phyloP scores from a whole-genome alignment of 2,888 invertebrate genomes.

The Chaetogeoica ovagalla region DNA sequence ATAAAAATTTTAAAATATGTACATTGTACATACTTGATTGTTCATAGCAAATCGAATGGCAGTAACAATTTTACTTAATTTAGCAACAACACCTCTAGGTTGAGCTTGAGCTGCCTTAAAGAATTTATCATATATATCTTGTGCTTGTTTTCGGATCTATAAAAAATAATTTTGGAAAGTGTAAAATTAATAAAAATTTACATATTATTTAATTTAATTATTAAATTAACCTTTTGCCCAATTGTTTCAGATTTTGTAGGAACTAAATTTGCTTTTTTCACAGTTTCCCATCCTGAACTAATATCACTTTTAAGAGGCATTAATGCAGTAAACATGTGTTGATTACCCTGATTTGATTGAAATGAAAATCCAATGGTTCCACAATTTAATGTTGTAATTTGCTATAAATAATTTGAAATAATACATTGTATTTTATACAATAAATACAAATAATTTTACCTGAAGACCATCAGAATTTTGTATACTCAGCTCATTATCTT shows the following conservation, averaged over 20 bases:
- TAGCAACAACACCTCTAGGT: constrained; percentile 90
- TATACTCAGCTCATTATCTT: constrained; percentile 88
- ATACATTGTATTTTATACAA: background rate
- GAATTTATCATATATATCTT: constrained; percentile 80
- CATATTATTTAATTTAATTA: no score
- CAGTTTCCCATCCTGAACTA: constrained; percentile 77
- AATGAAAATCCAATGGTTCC: constrained; percentile 96
- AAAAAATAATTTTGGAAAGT: constrained; percentile 55
- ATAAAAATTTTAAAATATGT: background rate
- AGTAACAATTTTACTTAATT: constrained; percentile 80
- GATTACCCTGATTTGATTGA: constrained; percentile 94
- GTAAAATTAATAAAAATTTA: background rate
- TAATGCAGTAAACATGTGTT: constrained; percentile 95
- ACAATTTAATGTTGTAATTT: constrained; percentile 86
- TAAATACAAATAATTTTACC: constrained; percentile 57
- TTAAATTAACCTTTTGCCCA: constrained; percentile 70
- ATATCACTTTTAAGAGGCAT: constrained; percentile 84
- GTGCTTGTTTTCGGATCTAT: constrained; percentile 72
- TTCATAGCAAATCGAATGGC: constrained; percentile 76
- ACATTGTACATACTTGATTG: constrained; percentile 69
- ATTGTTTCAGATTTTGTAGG: constrained; percentile 82
- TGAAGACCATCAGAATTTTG: constrained; percentile 95
- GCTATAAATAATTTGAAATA: constrained; percentile 57
- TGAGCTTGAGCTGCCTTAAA: constrained; percentile 90
- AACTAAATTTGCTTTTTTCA: constrained; percentile 73